Evolutionary conservation across 2,113 vertebrate genomes (phyloP).

Genomic region (Lichenostomus cassidix): DNA sequence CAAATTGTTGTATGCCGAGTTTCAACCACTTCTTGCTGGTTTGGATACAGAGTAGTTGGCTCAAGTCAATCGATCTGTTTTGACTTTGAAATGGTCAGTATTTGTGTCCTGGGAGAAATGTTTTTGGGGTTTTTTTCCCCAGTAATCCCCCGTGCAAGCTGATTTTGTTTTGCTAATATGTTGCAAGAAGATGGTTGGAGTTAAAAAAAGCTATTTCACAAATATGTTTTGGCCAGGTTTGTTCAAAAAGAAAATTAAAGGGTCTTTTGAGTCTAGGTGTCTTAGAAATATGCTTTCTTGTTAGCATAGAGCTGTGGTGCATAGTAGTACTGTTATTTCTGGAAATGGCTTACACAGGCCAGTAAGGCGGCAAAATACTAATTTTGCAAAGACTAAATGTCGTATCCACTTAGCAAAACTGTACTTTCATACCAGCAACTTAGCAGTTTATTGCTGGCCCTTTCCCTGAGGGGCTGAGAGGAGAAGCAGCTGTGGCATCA

Average conservation of each 20-base stretch:
- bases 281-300: accelerated
- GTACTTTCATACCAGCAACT: neutral
- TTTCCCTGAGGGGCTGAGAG: neutral
- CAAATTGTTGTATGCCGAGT: neutral
- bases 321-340: neutral
- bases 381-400: neutral
- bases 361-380: neutral
- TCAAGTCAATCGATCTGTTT: neutral
- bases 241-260: neutral
- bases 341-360: neutral
- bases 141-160: neutral
- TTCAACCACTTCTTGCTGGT: neutral
- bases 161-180: neutral
- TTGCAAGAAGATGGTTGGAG: neutral
- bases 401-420: neutral
- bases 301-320: neutral
- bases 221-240: neutral
- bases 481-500: neutral
- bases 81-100: neutral
- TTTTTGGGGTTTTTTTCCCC: neutral
- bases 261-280: neutral
- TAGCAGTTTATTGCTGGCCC: neutral
- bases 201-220: neutral
- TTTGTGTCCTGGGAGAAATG: neutral
- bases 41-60: neutral